phyloP scores from a whole-genome alignment of 1,140 invertebrate species.

The Paramacrobiotus metropolitanus region DNA sequence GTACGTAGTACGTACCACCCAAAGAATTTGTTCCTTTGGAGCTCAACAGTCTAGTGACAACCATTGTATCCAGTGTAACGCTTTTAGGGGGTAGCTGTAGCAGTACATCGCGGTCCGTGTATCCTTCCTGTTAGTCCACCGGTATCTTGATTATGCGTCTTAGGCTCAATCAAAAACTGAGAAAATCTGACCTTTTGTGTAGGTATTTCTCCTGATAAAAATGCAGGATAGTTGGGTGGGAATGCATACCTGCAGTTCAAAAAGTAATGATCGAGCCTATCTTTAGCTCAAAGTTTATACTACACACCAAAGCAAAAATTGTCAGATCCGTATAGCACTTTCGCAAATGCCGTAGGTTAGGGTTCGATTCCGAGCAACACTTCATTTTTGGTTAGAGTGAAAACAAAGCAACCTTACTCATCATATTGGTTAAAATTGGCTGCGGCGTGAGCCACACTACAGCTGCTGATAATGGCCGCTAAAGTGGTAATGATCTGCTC shows the following conservation, averaged over 20 bases:
- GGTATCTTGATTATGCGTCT: too few relatives aligned
- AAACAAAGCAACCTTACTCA: conserved; percentile 12
- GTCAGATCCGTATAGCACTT: too few relatives aligned
- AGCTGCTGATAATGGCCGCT: conserved; percentile 24
- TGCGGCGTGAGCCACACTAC: conserved; percentile 26
- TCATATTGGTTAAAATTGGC: conserved; percentile 25
- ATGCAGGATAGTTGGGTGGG: conserved; percentile 27
- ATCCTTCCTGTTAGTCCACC: too few relatives aligned
- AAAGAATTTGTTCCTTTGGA: conserved; percentile 24
- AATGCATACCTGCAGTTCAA: conserved; percentile 21
- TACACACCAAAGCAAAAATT: too few relatives aligned
- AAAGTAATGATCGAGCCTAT: background rate
- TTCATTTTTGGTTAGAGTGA: too few relatives aligned
- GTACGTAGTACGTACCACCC: too few relatives aligned
- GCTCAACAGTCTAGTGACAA: conserved; percentile 27
- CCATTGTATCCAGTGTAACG: conserved; percentile 26
- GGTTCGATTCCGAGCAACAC: too few relatives aligned
- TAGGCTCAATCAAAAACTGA: too few relatives aligned
- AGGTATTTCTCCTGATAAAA: conserved; percentile 21
- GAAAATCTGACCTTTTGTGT: conserved; percentile 24
- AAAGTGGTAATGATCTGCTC: conserved; percentile 21
- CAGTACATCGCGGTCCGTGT: conserved; percentile 22
- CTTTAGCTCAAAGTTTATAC: too few relatives aligned
- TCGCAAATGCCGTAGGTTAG: too few relatives aligned
- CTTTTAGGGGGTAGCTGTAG: conserved; percentile 21